A percentile compares a stretch with the other conserved stretches of the same genome.
These are phyloP conservation scores for Phalacrocorax pelagicus DNA, from an alignment of 2,113 vertebrate species.

Conservation along the genomic window DNA sequence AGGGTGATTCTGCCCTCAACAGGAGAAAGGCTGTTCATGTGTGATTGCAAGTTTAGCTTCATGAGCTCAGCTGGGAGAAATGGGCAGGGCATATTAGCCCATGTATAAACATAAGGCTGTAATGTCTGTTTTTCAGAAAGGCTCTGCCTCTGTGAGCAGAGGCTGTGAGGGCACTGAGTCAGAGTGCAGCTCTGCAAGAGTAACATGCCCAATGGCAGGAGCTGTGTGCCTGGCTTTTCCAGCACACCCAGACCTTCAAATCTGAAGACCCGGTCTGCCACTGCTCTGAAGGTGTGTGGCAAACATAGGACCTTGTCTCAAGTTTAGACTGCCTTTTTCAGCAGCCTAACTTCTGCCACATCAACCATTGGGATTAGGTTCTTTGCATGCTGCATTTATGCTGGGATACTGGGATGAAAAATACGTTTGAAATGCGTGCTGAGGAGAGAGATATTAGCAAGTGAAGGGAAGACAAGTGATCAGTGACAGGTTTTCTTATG, in stretches of 20 bases:
- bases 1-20: not conserved
- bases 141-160: not conserved
- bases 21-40: not conserved
- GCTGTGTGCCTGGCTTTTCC: not conserved
- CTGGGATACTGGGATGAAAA: not conserved
- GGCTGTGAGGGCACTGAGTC: fast-evolving
- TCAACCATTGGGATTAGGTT: fast-evolving
- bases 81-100: fast-evolving
- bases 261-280: fast-evolving
- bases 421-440: not conserved
- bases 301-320: not conserved
- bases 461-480: not conserved
- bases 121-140: not conserved
- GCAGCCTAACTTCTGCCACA: not conserved
- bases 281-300: not conserved
- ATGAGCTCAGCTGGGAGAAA: not conserved
- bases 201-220: not conserved
- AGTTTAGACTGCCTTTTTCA: not conserved
- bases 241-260: not conserved
- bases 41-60: not conserved
- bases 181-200: not conserved
- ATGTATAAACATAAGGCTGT: fast-evolving
- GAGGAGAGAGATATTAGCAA: not conserved
- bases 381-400: not conserved
- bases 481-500: not conserved